Conservation (phyloP, 23 tunicate species). For the Corella eumyota region DNA sequence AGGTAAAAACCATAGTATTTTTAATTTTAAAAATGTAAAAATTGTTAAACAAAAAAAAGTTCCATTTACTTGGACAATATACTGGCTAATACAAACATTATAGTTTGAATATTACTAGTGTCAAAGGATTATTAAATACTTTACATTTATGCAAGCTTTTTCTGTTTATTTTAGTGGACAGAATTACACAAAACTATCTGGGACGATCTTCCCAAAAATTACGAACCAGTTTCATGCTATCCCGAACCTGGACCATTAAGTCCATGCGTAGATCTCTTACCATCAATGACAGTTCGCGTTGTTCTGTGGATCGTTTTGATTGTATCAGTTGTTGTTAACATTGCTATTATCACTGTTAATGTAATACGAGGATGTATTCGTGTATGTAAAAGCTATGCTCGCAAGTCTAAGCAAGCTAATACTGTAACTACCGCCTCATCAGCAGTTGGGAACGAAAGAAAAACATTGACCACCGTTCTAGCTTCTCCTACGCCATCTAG, state of each 20-base stretch:
- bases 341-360: constrained; percentile 23
- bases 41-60: not conserved
- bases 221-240: constrained; percentile 24
- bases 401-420: no score
- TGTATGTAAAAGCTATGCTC: not conserved
- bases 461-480: not conserved
- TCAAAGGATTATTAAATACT: not conserved
- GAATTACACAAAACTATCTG: not conserved
- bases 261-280: constrained; percentile 60
- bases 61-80: no score
- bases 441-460: not conserved
- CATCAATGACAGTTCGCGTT: constrained; percentile 23
- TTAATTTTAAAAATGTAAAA: not conserved
- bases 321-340: constrained; percentile 31
- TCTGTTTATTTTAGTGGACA: constrained; percentile 7
- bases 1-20: constrained; percentile 6
- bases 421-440: no score
- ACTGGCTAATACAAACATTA: no score
- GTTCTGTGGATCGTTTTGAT: constrained; percentile 46
- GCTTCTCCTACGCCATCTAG: not conserved
- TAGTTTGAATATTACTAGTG: no score
- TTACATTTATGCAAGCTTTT: not conserved
- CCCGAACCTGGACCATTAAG: constrained; percentile 64
- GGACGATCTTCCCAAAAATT: no score
- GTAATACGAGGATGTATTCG: constrained; percentile 11